phyloP scores from a whole-genome alignment of 2,797 vertebrate species.

The Chromis chromis region DNA sequence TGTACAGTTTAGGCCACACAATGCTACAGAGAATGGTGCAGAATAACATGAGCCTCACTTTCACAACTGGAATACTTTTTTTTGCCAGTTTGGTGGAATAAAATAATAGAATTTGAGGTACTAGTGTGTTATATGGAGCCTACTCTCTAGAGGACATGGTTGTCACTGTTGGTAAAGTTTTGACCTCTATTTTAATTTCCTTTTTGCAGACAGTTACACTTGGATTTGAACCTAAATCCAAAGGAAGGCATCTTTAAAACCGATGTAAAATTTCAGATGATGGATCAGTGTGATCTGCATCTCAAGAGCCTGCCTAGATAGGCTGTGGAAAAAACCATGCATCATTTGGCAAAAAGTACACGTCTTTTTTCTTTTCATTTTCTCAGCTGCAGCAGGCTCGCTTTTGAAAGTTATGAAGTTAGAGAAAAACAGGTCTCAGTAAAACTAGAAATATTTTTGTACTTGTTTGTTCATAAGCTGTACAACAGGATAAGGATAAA shows the following conservation, averaged over 20 bases:
- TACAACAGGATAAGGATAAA: background rate
- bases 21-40: too few relatives aligned
- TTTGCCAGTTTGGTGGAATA: too few relatives aligned
- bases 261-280: background rate
- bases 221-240: constrained; percentile 1
- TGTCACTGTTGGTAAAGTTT: constrained; percentile 26
- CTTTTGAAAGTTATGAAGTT: background rate
- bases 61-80: too few relatives aligned
- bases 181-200: constrained; percentile 34
- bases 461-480: background rate
- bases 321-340: background rate
- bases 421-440: background rate
- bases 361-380: background rate
- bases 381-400: background rate
- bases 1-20: too few relatives aligned
- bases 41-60: too few relatives aligned
- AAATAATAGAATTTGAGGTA: too few relatives aligned
- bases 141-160: too few relatives aligned
- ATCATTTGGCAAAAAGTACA: background rate
- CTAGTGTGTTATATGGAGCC: too few relatives aligned
- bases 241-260: background rate
- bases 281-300: background rate
- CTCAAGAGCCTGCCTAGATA: background rate
- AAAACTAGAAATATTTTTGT: background rate
- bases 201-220: constrained; percentile 3